phyloP scores from a whole-genome alignment of 2,113 vertebrate genomes.

The Stigmatopora nigra region DNA sequence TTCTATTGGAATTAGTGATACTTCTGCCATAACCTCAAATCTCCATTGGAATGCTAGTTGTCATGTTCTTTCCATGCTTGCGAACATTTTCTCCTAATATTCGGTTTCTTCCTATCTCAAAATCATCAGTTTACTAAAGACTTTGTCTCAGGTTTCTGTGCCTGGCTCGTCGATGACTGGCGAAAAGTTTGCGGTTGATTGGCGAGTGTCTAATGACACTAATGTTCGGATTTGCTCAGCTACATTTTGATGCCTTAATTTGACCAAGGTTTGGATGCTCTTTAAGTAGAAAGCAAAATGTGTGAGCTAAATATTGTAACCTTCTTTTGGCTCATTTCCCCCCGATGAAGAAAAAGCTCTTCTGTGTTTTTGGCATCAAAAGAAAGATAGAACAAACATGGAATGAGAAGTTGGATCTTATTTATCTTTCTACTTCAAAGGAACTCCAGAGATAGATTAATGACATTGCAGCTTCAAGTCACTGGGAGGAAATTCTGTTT shows the following conservation, averaged over 20 bases:
- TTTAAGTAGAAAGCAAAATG: background rate
- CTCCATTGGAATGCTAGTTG: no score
- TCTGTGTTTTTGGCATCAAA: background rate
- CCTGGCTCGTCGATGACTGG: no score
- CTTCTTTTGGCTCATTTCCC: background rate
- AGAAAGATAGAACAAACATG: background rate
- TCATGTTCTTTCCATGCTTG: no score
- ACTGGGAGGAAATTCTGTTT: conserved; percentile 1
- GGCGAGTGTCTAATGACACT: no score
- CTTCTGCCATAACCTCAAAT: background rate
- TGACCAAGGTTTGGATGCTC: background rate
- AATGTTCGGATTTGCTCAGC: background rate
- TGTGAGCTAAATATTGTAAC: background rate
- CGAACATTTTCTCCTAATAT: background rate
- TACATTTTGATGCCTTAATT: background rate
- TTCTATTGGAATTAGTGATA: background rate
- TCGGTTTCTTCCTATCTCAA: background rate
- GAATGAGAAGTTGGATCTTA: background rate
- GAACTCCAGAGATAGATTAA: background rate
- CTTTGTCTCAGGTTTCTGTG: no score
- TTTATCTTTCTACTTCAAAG: background rate
- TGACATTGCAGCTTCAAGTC: background rate
- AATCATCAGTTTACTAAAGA: background rate
- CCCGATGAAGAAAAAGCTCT: background rate
- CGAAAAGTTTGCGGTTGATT: no score